Evolutionary conservation across 1,140 invertebrate genomes (phyloP).

Genomic region (Lordiphosa mommai): DNA sequence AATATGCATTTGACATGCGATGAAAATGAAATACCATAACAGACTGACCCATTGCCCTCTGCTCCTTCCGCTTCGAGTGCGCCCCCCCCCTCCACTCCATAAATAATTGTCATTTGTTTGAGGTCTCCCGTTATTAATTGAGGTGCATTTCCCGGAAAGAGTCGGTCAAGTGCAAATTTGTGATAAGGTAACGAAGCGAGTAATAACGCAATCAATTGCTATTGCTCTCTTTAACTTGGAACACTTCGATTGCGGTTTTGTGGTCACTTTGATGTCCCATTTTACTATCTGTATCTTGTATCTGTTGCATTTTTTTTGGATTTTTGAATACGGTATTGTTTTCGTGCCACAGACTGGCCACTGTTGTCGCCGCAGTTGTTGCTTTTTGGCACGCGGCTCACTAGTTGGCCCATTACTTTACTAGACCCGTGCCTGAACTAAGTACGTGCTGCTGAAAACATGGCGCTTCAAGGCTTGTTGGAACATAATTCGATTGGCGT

Average conservation of each 20-base stretch:
- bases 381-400: too few relatives aligned
- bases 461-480: too few relatives aligned
- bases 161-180: constrained; percentile 14
- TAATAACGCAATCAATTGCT: constrained; percentile 24
- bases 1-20: constrained; percentile 75
- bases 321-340: too few relatives aligned
- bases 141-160: constrained; percentile 29
- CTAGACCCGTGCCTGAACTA: too few relatives aligned
- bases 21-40: constrained; percentile 49
- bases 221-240: constrained; percentile 10
- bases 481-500: too few relatives aligned
- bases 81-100: background rate
- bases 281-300: too few relatives aligned
- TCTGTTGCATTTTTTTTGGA: too few relatives aligned
- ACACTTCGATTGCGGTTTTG: constrained; percentile 15
- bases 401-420: too few relatives aligned
- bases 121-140: constrained; percentile 36
- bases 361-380: too few relatives aligned
- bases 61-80: background rate
- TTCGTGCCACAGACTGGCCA: too few relatives aligned
- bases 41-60: background rate
- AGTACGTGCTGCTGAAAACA: too few relatives aligned
- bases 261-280: background rate
- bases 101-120: constrained; percentile 48
- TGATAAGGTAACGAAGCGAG: constrained; percentile 21